Evolutionary conservation across 2,888 invertebrate species (phyloP), one percentile per base, ranked within the genome.

Genomic region (Cephalotes varians): DNA sequence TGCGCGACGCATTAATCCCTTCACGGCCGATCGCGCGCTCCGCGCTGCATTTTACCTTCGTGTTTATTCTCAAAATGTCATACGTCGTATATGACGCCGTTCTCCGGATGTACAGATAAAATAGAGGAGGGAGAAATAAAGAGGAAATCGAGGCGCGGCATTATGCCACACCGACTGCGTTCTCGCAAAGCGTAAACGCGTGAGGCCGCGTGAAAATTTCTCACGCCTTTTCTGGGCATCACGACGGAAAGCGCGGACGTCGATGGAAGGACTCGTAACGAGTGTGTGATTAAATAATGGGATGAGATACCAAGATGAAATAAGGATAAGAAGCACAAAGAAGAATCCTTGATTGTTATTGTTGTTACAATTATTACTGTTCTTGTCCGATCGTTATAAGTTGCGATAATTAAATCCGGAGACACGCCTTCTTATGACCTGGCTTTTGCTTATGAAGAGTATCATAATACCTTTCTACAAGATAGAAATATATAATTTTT

Each of bases 191-290:
- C n/a, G 56, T 37, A 5, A 12, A 34, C 15, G 34, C 71, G 51
- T 56, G 69, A 44, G 56, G 56, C 12, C 25, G 69, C 77, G 77
- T 56, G 77, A 77, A 77, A 44, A 69, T n/a, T 79, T 79, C 77
- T 58, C 77, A 69, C 40, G 40, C 10, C 1, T 5, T 67, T 65
- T 49, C 21, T 49, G 10, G 21, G 2, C 31, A 9, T 21, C 21
- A 62, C 40, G 54, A 6, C 28, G 67, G 28, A 15, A 58, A 44
- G 18, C 56, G n/a, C 69, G 34, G 56, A n/a, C 21, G 28, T 34
- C 37, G 25, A 3, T 37, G 28, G 77, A 56, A 69, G 69, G 69
- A 77, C 54, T 54, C 10, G 28, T 31, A 25, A 31, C n/a, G 12
- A 58, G 56, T 15, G 37, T 25, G 40, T 18, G 40, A 58, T 69